Percentiles rank a stretch among this genome's conserved stretches.
These are phyloP conservation scores for Chloebia gouldiae DNA, from an alignment of 2,113 vertebrate genomes.

Conservation along the genomic window DNA sequence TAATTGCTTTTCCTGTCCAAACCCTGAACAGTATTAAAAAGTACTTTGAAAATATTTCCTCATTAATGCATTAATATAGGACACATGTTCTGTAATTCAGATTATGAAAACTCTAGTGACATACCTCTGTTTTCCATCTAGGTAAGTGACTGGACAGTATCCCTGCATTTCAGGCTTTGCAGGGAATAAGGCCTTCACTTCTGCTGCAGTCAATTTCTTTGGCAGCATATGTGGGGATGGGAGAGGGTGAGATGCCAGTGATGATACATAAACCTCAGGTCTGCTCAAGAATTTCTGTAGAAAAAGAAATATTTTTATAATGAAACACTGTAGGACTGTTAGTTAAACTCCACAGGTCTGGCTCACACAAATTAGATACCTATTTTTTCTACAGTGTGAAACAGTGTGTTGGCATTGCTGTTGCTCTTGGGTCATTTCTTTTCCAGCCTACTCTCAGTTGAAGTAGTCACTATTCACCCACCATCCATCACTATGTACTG, in stretches of 20 bases:
- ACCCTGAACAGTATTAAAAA: not conserved
- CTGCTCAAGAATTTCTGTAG: slow-evolving; percentile 83
- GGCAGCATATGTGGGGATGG: slow-evolving; percentile 81
- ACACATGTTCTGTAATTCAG: not conserved
- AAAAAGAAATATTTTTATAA: not conserved
- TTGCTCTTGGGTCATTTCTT: not conserved
- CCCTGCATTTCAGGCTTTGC: slow-evolving; percentile 85
- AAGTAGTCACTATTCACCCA: not conserved
- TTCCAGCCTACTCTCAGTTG: not conserved
- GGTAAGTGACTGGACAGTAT: slow-evolving; percentile 91
- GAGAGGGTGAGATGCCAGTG: slow-evolving; percentile 79
- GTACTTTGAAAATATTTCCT: not conserved
- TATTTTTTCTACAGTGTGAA: not conserved
- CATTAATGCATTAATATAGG: not conserved
- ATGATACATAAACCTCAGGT: slow-evolving; percentile 84
- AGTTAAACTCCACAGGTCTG: not conserved
- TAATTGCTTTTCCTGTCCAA: not conserved
- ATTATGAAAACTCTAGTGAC: not conserved
- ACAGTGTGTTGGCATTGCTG: not conserved
- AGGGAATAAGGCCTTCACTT: slow-evolving; percentile 84
- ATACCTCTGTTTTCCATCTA: slow-evolving; percentile 89
- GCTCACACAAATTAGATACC: not conserved
- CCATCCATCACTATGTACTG: not conserved
- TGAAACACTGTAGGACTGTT: not conserved
- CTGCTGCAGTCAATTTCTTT: slow-evolving; percentile 73